These are phyloP conservation scores for Physella acuta DNA, from an alignment of 1,140 invertebrate genomes.

Conservation along the genomic window DNA sequence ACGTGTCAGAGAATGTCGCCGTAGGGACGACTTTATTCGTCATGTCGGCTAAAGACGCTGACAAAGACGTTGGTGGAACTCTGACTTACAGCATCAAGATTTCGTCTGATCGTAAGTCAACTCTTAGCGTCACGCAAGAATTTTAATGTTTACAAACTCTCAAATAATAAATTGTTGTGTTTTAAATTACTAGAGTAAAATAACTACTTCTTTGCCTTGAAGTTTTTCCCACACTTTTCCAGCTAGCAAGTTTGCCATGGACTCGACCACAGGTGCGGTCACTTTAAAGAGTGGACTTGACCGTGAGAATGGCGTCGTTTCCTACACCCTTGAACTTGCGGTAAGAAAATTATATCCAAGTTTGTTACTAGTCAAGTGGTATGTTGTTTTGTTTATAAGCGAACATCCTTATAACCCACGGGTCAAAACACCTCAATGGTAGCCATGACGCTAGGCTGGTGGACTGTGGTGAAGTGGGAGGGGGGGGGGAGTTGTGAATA, in stretches of 20 bases:
- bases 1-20: neutral
- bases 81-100: constrained; percentile 7
- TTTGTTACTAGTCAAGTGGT: neutral
- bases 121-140: neutral
- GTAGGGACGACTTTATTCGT: constrained; percentile 6
- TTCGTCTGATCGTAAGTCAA: constrained; percentile 2
- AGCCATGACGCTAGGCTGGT: neutral
- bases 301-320: neutral
- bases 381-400: neutral
- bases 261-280: constrained; percentile 6
- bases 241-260: neutral
- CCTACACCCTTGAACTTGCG: neutral
- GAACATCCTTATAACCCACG: neutral
- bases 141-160: neutral
- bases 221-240: neutral
- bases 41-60: constrained; percentile 5
- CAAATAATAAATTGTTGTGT: neutral
- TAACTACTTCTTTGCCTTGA: neutral
- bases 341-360: neutral
- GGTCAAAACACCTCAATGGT: neutral
- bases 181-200: neutral
- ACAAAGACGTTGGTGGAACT: constrained; percentile 6
- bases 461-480: neutral
- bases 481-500: neutral
- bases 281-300: neutral